phyloP scores from a whole-genome alignment of 2,888 invertebrate species.

The Aquatica leii region DNA sequence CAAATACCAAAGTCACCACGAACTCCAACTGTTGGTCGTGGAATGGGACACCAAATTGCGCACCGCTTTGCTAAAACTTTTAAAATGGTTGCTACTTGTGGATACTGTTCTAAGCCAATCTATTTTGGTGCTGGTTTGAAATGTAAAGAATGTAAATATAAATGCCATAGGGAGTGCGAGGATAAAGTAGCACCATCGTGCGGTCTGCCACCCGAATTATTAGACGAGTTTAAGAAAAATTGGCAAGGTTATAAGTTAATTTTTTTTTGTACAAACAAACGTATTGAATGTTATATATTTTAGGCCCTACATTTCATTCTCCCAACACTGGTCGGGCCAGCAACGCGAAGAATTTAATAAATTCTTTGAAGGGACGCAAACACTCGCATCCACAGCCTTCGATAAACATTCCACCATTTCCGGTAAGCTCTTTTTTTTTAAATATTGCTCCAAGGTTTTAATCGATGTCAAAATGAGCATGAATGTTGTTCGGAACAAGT shows the following conservation, averaged over 20 bases:
- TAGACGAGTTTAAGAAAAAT: constrained; percentile 82
- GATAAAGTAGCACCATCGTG: constrained; percentile 92
- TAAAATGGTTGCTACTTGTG: constrained; percentile 89
- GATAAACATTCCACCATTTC: constrained; percentile 66
- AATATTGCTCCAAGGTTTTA: not conserved
- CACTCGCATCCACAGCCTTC: constrained; percentile 66
- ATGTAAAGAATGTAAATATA: constrained; percentile 95
- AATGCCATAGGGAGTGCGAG: constrained; percentile 88
- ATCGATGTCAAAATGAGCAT: not conserved
- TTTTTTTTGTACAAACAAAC: too few species aligned
- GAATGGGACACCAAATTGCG: constrained; percentile 89
- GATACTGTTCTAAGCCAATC: constrained; percentile 75
- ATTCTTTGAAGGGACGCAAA: constrained; percentile 62
- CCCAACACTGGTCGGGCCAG: constrained; percentile 61
- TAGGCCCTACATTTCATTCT: constrained; percentile 55
- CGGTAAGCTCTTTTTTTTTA: constrained; percentile 57
- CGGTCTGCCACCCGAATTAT: constrained; percentile 85
- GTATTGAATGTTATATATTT: too few species aligned
- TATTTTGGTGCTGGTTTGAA: constrained; percentile 79
- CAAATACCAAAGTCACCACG: constrained; percentile 69
- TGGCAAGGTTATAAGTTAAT: constrained; percentile 63
- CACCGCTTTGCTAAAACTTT: constrained; percentile 91
- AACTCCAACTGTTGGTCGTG: constrained; percentile 65
- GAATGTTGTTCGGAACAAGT: constrained; percentile 1
- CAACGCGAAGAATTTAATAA: constrained; percentile 59